Base-by-base conservation (phyloP, 2,888 invertebrate genomes). In the Amiota communis region DNA sequence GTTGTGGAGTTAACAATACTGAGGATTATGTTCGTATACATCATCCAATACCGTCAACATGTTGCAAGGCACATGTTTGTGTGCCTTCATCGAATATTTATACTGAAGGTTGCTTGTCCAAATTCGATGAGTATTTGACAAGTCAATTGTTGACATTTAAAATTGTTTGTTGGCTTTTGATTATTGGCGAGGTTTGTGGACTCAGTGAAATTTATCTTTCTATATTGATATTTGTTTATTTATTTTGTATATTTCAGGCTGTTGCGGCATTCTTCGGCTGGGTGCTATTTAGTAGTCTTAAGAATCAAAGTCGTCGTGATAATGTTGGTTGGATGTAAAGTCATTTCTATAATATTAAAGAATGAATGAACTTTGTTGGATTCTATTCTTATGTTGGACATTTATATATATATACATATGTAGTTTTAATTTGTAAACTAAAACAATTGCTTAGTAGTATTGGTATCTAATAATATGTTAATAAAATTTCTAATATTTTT, bases 261-360 rank as follows among this genome's bases (percentile, higher is more conserved):
- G 67, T 80, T 49, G 87, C 81, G 15, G 87, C 83, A 8, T 72
- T 79, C 48, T 77, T 88, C 49, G 87, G 80, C 36, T 86, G 86
- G 83, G 46, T 87, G 64, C 77, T 87, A 1, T 81, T 81, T 46
- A 86, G 81, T 57, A 85, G 83, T 9, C 69, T 87, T 12, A 86
- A 85, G 76, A 87, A 87, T 47, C 80, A 85, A 61, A 82, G 76
- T 51, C 83, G 88, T 4, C 86, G 87, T 9, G 79, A 82, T 15
- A 85, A 86, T 78, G 78, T 81, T n/a, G 84, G 79, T 51, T 87
- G 87, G 88, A 87, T 87, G 85, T 87, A 75, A 77, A 8, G 36
- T 1, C 20, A n/a, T 23, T 48, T 17, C 15, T 36, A 36, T 6
- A 36, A 36, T 36, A 2, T 36, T 36, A 36, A 36, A 36, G 36